Conservation (phyloP, 2,888 invertebrate species). For the Hecatera dysodea region DNA sequence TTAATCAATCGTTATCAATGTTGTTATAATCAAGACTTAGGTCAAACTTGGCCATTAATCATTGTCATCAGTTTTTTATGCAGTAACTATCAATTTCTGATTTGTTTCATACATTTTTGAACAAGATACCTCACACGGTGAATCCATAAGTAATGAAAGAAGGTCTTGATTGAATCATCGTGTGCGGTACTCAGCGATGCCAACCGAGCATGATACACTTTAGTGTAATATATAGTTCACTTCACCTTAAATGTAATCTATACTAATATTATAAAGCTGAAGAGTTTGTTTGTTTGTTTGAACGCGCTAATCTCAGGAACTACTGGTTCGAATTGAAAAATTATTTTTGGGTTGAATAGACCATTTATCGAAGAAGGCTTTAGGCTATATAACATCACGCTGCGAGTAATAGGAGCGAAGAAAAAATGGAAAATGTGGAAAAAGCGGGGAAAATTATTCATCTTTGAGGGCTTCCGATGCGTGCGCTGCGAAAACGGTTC, state of each 20-base stretch:
- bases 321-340: too few species aligned
- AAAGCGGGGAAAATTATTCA: too few species aligned
- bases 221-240: conserved; percentile 30
- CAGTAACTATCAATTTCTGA: conserved; percentile 40
- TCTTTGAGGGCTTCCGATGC: too few species aligned
- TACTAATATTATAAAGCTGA: too few species aligned
- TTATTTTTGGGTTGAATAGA: too few species aligned
- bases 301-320: too few species aligned
- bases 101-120: conserved; percentile 46
- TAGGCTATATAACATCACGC: too few species aligned
- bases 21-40: conserved; percentile 40
- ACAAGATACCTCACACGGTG: conserved; percentile 54
- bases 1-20: conserved; percentile 51
- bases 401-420: too few species aligned
- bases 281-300: too few species aligned
- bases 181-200: conserved; percentile 39
- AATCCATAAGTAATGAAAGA: conserved; percentile 52
- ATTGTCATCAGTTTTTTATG: conserved; percentile 53
- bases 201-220: conserved; percentile 21
- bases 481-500: too few species aligned
- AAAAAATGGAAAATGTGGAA: too few species aligned
- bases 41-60: conserved; percentile 55
- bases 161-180: conserved; percentile 36
- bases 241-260: conserved; percentile 62
- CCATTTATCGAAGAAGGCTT: too few species aligned